Evolutionary conservation across 2,797 vertebrate species (phyloP), one percentile per base, ranked within the genome.

Genomic region (Eulemur coronatus): DNA sequence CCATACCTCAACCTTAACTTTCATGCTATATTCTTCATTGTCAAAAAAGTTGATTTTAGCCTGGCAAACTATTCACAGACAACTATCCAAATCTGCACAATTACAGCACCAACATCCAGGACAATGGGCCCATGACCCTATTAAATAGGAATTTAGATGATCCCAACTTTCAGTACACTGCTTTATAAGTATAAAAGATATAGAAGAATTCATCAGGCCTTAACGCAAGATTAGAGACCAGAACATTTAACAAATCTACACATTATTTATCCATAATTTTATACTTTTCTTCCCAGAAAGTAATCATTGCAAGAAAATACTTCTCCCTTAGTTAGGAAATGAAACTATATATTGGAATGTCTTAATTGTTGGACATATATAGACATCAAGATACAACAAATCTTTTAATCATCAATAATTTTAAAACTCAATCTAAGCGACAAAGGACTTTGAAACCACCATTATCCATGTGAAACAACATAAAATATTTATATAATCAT

Each of bases 391-490:
- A 79, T 2, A 57, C 4, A 52, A 80, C 59, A 33, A 82, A 11
- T 38, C 59, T 79, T 90, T 80, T 76, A 87, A 85, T 73, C 48
- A 93, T 50, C 50, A 24, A 28, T 89, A 38, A 89, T 79, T 91
- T 97, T 48, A 94, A 84, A 96, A 87, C 52, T 80, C 38, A 89
- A 55, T 55, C 33, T 59, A 79, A 88, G 35, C 41, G 10, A 80
- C 35, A 80, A 69, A 76, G 41, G 8, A 61, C 24, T 50, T 76
- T n/a, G 55, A 82, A 84, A 87, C 20, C 50, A 73, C n/a, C 18
- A 70, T 14, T 57, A 55, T 63, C 22, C 61, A 24, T 43, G 15
- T 33, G 35, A 87, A 97, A 94, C 43, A 82, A 28, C 17, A 52
- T 5, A 9, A 72, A 73, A 57, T 88, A 81, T 15, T 43, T 35